phyloP scores from a whole-genome alignment of 2,113 vertebrate species.

The Salvelinus sp. region DNA sequence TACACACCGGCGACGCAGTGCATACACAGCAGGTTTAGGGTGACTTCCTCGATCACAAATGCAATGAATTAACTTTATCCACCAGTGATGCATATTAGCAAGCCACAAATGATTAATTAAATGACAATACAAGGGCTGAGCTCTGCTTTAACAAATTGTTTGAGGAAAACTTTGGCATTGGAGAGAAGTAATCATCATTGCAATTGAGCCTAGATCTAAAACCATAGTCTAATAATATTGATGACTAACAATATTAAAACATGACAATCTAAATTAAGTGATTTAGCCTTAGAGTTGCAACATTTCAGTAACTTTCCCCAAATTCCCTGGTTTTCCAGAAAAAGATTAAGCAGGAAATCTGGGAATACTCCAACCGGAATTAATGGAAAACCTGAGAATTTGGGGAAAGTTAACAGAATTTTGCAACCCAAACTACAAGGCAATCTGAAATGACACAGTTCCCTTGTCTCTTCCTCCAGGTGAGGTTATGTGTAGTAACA shows the following conservation, averaged over 20 bases:
- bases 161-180: not conserved
- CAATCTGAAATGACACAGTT: constrained; percentile 1
- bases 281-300: too few species aligned
- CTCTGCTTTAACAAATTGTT: not conserved
- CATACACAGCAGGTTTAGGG: not conserved
- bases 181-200: constrained; percentile 1
- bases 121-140: not conserved
- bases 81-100: not conserved
- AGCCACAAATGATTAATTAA: not conserved
- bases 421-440: not conserved
- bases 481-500: not conserved
- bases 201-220: constrained; percentile 2
- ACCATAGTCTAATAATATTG: not conserved
- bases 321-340: too few species aligned
- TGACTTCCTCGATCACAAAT: not conserved
- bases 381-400: too few species aligned
- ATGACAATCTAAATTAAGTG: not conserved
- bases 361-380: too few species aligned
- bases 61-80: not conserved
- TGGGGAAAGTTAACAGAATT: too few species aligned
- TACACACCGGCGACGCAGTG: not conserved
- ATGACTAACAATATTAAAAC: not conserved
- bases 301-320: too few species aligned
- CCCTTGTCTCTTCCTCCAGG: not conserved
- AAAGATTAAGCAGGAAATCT: too few species aligned